Conservation (phyloP, 2,888 invertebrate species). For the Aphrophora alni region DNA sequence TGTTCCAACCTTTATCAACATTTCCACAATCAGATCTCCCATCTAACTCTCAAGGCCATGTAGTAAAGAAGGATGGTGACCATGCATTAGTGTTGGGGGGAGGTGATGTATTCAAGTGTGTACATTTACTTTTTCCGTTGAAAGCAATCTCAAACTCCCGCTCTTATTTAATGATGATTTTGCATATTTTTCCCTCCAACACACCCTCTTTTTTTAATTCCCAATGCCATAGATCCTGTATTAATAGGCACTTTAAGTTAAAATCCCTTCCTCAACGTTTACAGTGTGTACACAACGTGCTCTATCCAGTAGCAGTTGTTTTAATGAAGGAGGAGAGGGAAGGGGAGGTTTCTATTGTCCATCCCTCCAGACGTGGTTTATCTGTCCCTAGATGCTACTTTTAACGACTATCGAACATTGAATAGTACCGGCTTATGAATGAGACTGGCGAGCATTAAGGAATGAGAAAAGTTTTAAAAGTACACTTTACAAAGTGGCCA, state of each 20-base stretch:
- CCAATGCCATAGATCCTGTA: not conserved
- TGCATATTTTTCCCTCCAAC: not conserved
- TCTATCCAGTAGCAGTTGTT: not conserved
- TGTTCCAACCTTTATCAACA: not conserved
- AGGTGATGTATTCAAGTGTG: not conserved
- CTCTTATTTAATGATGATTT: not conserved
- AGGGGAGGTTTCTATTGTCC: not conserved
- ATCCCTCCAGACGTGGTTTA: conserved; percentile 6
- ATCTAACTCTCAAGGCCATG: no score
- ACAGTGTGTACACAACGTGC: not conserved
- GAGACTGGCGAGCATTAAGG: conserved; percentile 2
- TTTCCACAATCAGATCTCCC: not conserved
- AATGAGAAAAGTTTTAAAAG: not conserved
- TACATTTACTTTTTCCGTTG: not conserved
- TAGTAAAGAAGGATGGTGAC: not conserved
- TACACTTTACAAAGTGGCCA: not conserved
- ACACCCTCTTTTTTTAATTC: not conserved
- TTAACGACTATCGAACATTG: conserved; percentile 4
- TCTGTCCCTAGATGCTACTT: conserved; percentile 2
- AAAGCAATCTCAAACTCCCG: not conserved
- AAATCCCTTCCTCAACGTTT: not conserved
- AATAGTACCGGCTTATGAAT: not conserved
- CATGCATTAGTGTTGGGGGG: not conserved
- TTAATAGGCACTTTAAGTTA: not conserved
- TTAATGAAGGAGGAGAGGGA: conserved; percentile 19